phyloP scores from a whole-genome alignment of 2,797 vertebrate species.

The Remorina albescens region DNA sequence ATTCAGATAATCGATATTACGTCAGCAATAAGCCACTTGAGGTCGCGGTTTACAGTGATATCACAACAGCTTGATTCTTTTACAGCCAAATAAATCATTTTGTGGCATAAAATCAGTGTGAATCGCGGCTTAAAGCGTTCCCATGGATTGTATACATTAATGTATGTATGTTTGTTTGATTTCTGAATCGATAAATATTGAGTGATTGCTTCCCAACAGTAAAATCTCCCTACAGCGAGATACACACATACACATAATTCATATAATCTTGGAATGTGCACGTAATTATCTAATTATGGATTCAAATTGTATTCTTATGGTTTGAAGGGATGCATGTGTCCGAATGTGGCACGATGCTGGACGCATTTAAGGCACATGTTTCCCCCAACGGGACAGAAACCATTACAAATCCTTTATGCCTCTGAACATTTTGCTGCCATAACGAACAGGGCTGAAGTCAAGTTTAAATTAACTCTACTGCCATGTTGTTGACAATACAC shows the following conservation, averaged over 20 bases:
- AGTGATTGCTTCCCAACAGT: neutral
- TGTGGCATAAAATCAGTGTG: constrained; percentile 4
- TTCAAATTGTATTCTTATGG: neutral
- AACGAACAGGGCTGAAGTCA: neutral
- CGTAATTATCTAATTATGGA: neutral
- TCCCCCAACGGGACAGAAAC: too few species aligned
- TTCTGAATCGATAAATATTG: constrained; percentile 24
- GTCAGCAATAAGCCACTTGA: constrained; percentile 60
- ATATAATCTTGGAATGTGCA: neutral
- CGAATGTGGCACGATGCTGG: too few species aligned
- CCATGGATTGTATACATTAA: constrained; percentile 30
- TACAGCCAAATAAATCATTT: neutral
- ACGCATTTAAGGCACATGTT: neutral
- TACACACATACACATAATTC: neutral
- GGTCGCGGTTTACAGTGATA: constrained; percentile 33
- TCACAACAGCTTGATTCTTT: constrained; percentile 1
- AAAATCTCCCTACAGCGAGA: neutral
- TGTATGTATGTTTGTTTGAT: constrained; percentile 1
- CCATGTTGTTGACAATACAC: neutral
- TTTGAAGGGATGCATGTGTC: neutral
- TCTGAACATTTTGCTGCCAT: constrained; percentile 4
- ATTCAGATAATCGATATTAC: constrained; percentile 70
- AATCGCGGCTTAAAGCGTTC: neutral
- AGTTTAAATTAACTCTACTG: constrained; percentile 2
- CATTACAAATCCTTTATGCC: neutral